Percentiles rank a stretch among this genome's conserved stretches.
Conservation (phyloP, 1,140 invertebrate genomes). For the Macrosteles quadrilineatus region DNA sequence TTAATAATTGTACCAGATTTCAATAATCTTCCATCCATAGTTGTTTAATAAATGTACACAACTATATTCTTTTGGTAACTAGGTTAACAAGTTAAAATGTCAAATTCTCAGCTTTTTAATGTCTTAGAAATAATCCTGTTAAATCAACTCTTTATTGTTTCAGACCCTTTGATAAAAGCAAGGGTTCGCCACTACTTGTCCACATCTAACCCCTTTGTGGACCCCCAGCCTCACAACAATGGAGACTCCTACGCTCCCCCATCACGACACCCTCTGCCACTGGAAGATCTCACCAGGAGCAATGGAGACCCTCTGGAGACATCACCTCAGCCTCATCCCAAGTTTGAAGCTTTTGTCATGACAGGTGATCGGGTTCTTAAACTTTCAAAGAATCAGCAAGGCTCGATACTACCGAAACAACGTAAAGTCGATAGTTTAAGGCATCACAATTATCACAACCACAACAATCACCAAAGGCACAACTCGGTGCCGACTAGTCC, state of each 20-base stretch:
- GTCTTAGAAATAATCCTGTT: too few species aligned
- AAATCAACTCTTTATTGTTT: not conserved
- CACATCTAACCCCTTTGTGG: slow-evolving; percentile 44
- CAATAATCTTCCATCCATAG: too few species aligned
- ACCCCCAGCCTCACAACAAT: slow-evolving; percentile 15
- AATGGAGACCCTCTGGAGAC: slow-evolving; percentile 30
- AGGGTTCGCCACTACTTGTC: slow-evolving; percentile 74
- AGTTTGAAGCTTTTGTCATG: slow-evolving; percentile 95
- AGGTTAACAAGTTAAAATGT: too few species aligned
- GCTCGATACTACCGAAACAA: slow-evolving; percentile 58
- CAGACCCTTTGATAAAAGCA: slow-evolving; percentile 84
- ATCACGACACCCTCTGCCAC: slow-evolving; percentile 31
- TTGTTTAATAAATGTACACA: too few species aligned
- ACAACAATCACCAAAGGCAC: slow-evolving; percentile 53
- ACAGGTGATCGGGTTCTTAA: slow-evolving; percentile 95
- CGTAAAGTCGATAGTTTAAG: slow-evolving; percentile 61
- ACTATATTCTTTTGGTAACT: too few species aligned
- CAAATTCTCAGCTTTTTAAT: too few species aligned
- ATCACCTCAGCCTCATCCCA: slow-evolving; percentile 35
- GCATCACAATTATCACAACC: slow-evolving; percentile 51
- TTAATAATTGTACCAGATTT: too few species aligned
- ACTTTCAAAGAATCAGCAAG: slow-evolving; percentile 75
- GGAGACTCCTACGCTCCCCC: slow-evolving; percentile 28
- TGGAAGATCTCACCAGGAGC: slow-evolving; percentile 37
- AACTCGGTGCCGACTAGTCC: slow-evolving; percentile 84